Evolutionary conservation across 2,888 invertebrate genomes (phyloP).

Genomic region (Sesia bembeciformis): DNA sequence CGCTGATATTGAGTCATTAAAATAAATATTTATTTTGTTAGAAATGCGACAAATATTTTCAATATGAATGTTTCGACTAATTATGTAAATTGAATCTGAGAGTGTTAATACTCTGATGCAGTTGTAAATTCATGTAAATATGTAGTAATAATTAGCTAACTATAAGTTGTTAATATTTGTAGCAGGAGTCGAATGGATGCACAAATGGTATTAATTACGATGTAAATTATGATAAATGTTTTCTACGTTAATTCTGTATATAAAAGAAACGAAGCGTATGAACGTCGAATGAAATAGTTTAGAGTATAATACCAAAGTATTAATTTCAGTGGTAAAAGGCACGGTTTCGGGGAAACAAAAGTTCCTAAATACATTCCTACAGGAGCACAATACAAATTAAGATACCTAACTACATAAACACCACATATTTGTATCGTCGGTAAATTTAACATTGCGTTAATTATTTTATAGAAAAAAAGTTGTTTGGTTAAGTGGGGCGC

Average conservation of each 20-base stretch:
- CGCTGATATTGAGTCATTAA: slow-evolving; percentile 49
- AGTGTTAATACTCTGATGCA: not conserved
- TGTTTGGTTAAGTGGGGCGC: slow-evolving; percentile 7
- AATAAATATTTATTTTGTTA: not conserved
- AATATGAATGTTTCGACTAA: not conserved
- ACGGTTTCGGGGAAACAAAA: slow-evolving; percentile 35
- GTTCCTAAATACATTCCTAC: slow-evolving; percentile 37
- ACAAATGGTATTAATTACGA: not conserved
- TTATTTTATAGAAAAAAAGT: not conserved
- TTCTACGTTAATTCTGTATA: not conserved
- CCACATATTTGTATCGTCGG: not conserved
- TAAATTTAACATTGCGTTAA: not conserved
- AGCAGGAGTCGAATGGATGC: slow-evolving; percentile 31
- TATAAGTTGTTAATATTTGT: slow-evolving; percentile 48
- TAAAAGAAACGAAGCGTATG: not conserved
- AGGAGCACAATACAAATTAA: slow-evolving; percentile 2
- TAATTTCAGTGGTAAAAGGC: slow-evolving; percentile 26
- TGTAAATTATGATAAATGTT: not conserved
- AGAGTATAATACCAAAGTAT: slow-evolving; percentile 45
- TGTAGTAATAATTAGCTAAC: not conserved
- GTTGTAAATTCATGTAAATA: slow-evolving; percentile 1
- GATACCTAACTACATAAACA: not conserved
- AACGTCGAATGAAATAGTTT: slow-evolving; percentile 1
- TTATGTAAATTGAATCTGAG: not conserved
- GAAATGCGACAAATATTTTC: not conserved